Conservation (phyloP, 2,888 invertebrate species). For the Antheraea assamensis region DNA sequence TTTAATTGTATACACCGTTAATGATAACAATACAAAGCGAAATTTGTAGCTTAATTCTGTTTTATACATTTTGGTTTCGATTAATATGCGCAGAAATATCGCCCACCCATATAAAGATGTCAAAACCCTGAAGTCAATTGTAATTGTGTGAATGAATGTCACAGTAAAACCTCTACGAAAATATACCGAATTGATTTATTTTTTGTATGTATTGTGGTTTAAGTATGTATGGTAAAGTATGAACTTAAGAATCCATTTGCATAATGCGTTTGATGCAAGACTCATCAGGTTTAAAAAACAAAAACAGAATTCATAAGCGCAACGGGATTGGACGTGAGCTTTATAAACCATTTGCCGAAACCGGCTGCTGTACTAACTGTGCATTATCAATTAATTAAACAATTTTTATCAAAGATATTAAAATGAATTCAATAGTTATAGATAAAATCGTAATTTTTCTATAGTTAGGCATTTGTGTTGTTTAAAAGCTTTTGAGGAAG, state of each 20-base stretch:
- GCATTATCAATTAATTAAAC: background rate
- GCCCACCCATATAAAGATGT: background rate
- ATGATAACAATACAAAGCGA: background rate
- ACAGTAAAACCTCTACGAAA: no score
- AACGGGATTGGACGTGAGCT: background rate
- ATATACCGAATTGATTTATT: no score
- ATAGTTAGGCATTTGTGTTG: background rate
- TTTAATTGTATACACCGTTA: background rate
- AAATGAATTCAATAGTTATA: no score
- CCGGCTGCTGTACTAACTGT: background rate
- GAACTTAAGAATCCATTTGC: background rate
- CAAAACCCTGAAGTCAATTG: no score
- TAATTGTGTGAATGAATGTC: no score
- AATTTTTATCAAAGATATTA: background rate
- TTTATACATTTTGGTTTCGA: background rate
- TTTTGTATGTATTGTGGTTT: no score
- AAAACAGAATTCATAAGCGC: background rate
- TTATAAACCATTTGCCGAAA: background rate
- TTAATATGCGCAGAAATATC: background rate
- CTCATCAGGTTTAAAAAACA: background rate
- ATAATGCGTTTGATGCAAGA: background rate
- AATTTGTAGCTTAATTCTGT: background rate
- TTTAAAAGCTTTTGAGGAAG: background rate
- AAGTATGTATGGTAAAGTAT: no score
- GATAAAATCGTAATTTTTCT: background rate